phyloP scores from a whole-genome alignment of 2,888 invertebrate species.

The Lasioglossum marginatum region DNA sequence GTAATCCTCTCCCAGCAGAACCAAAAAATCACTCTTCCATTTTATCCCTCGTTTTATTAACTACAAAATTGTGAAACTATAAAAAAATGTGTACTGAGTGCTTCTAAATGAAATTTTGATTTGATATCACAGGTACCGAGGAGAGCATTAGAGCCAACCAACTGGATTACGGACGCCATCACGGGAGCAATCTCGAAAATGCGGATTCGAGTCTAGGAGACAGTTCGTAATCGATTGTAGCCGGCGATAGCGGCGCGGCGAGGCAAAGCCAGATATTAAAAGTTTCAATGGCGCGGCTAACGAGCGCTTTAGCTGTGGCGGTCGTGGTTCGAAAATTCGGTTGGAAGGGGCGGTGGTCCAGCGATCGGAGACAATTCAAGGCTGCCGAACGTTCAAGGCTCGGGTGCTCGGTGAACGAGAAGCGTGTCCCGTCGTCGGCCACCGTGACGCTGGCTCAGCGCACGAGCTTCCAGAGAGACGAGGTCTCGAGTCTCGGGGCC shows the following conservation, averaged over 20 bases:
- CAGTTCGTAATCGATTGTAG: conserved; percentile 1
- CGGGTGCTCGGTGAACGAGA: conserved; percentile 20
- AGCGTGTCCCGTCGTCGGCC: conserved; percentile 34
- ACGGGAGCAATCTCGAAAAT: background rate
- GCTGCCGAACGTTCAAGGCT: conserved; percentile 47
- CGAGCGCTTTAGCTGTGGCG: conserved; percentile 20
- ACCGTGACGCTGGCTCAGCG: conserved; percentile 40
- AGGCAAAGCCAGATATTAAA: conserved; percentile 16
- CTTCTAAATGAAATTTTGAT: background rate
- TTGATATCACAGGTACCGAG: background rate
- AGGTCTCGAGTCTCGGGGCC: background rate
- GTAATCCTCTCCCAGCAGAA: background rate
- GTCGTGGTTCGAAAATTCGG: background rate
- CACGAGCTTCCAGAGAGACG: conserved; percentile 12
- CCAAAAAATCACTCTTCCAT: background rate
- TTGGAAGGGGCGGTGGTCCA: background rate
- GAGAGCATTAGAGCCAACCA: background rate
- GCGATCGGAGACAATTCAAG: conserved; percentile 33
- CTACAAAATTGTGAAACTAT: background rate
- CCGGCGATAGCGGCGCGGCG: background rate
- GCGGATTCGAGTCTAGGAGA: background rate
- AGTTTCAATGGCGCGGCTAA: conserved; percentile 43
- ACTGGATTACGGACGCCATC: background rate
- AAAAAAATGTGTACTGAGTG: background rate
- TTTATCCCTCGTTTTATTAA: background rate